A percentile compares a stretch with the other conserved stretches of the same genome.
Conservation (phyloP, 2,888 invertebrate genomes). For the Zelleria hepariella region DNA sequence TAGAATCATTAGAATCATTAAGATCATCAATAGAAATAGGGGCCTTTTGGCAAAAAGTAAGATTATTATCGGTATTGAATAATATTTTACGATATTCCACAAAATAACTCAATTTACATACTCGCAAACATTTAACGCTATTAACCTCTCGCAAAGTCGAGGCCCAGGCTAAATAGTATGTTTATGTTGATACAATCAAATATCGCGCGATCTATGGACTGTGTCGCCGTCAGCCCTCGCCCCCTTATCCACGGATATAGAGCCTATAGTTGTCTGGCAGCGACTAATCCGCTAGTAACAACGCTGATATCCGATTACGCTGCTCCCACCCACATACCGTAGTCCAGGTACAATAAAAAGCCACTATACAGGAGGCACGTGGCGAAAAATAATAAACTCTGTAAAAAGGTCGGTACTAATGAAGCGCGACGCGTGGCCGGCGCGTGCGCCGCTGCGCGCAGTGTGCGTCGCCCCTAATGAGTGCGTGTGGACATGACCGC, state of each 20-base stretch:
- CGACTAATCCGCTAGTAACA: not conserved
- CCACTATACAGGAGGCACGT: constrained; percentile 53
- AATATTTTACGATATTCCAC: too few relatives aligned
- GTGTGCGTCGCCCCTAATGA: constrained; percentile 25
- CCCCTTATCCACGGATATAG: not conserved
- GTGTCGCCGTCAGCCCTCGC: not conserved
- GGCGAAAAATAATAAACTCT: constrained; percentile 62
- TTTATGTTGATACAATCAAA: constrained; percentile 60
- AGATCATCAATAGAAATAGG: too few relatives aligned
- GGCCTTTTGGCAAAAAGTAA: too few relatives aligned
- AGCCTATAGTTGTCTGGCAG: not conserved
- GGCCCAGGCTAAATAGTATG: constrained; percentile 23
- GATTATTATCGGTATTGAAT: too few relatives aligned
- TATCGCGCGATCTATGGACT: constrained; percentile 29
- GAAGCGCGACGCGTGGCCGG: constrained; percentile 47
- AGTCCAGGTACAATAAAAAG: constrained; percentile 29
- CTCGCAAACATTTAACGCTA: not conserved
- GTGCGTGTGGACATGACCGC: constrained; percentile 28
- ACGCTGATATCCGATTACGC: constrained; percentile 50
- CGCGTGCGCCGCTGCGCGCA: constrained; percentile 21
- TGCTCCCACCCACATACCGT: constrained; percentile 7
- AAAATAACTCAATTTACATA: not conserved
- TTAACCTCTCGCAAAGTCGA: not conserved
- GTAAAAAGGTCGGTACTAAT: constrained; percentile 52
- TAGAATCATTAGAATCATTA: too few relatives aligned